phyloP scores from a whole-genome alignment of 2,113 vertebrate genomes.

The Cyprinodon tularosa region DNA sequence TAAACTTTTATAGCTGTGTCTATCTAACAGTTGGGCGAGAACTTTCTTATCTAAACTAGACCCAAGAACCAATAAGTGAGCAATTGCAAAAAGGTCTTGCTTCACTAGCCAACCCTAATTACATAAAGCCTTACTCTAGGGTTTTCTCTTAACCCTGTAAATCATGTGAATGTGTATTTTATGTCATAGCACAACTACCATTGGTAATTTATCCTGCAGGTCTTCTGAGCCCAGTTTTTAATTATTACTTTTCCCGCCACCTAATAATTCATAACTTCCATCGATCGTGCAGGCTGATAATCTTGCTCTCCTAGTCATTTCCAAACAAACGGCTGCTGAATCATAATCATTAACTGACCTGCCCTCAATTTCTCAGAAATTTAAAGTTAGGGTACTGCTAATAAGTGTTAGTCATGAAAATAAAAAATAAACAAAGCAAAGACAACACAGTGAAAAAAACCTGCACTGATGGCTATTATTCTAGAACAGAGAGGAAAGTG shows the following conservation, averaged over 20 bases:
- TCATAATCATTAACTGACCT: constrained; percentile 52
- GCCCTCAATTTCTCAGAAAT: constrained; percentile 47
- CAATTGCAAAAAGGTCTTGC: constrained; percentile 47
- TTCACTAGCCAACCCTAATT: constrained; percentile 53
- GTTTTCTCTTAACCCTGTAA: constrained; percentile 59
- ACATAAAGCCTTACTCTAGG: constrained; percentile 63
- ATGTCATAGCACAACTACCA: constrained; percentile 52
- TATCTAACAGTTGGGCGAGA: too few relatives aligned
- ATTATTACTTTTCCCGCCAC: constrained; percentile 60
- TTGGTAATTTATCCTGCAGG: constrained; percentile 65
- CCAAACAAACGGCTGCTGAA: constrained; percentile 45
- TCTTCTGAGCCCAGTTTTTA: constrained; percentile 55
- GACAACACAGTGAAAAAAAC: constrained; percentile 5
- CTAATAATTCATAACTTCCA: constrained; percentile 72
- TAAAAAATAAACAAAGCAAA: neutral
- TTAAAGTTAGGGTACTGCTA: constrained; percentile 40
- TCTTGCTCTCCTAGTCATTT: constrained; percentile 55
- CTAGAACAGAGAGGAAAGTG: constrained; percentile 23
- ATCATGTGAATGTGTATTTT: constrained; percentile 67
- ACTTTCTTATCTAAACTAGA: constrained; percentile 6
- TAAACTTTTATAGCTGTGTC: too few relatives aligned
- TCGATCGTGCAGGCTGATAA: constrained; percentile 60
- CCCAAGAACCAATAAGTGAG: constrained; percentile 46
- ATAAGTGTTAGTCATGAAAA: constrained; percentile 25
- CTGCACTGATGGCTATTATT: constrained; percentile 47